Evolutionary conservation across 2,113 vertebrate species (phyloP), one percentile per base, ranked within the genome.

Genomic region (Burhinus oedicnemus): DNA sequence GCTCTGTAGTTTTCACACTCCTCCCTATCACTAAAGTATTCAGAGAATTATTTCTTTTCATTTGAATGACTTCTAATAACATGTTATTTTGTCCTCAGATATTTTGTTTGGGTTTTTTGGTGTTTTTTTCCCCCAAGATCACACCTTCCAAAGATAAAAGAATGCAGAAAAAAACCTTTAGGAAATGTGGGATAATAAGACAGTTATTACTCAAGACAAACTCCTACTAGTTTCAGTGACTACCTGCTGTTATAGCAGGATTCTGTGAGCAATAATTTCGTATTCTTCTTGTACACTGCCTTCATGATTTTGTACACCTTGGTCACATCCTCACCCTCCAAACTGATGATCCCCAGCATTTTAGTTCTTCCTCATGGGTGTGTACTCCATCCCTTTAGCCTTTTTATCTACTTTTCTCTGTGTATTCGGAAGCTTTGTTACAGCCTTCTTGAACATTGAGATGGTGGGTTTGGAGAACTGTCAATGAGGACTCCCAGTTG

Each of bases 261-360:
- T 61, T 66, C 55, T 40, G 12, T 34, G 15, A 82, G 18, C 23
- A 70, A 17, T 47, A 55, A 38, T 52, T 81, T 58, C 65, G 2
- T 38, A 34, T 44, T 81, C 17, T 65, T 87, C 54, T 87, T 34
- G 38, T 78, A 47, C 8, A 27, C 13, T 40, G 9, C 3, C 8
- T 82, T 82, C 21, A 27, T 49, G 18, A 54, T 82, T 91, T 62
- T 55, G 10, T 38, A 49, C 2, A 27, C 6, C 29, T 76, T 89
- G n/a, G 30, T 62, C 1, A 0, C 27, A 74, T 61, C 42, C 36
- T 89, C 0, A 0, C 2, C 30, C 36, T 72, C 52, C 34, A 78
- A 77, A 77, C 4, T 34, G 13, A 51, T 5, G 9, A 29, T 51
- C 60, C 8, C 6, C 11, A 55, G 9, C 4, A 65, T 47, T 69